phyloP scores from a whole-genome alignment of 2,113 vertebrate genomes.

The Pluvialis apricaria region DNA sequence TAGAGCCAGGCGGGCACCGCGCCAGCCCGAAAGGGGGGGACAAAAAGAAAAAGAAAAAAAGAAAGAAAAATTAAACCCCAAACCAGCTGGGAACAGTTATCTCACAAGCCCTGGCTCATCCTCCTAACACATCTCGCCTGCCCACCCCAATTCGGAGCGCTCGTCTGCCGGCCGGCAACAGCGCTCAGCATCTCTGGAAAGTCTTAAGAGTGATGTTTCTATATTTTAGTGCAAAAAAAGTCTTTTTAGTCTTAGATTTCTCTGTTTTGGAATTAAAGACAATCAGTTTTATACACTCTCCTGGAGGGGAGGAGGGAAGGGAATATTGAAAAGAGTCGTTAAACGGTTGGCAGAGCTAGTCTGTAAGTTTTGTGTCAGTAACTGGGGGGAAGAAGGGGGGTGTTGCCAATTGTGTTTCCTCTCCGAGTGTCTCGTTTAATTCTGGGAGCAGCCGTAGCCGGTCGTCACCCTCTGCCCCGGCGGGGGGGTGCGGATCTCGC shows the following conservation, averaged over 20 bases:
- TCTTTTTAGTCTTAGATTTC: background rate
- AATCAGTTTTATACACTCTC: background rate
- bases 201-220: background rate
- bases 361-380: background rate
- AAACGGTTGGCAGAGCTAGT: background rate
- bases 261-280: slow-evolving; percentile 23
- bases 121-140: background rate
- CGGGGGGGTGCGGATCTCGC: background rate
- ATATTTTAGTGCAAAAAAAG: background rate
- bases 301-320: background rate
- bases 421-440: background rate
- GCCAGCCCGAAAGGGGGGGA: background rate
- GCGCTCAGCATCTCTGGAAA: background rate
- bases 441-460: background rate
- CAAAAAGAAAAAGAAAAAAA: background rate
- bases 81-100: slow-evolving; percentile 62
- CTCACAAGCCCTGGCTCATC: slow-evolving; percentile 36
- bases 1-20: slow-evolving; percentile 4
- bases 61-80: background rate
- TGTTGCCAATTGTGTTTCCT: slow-evolving; percentile 15
- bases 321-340: background rate
- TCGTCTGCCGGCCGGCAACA: background rate
- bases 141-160: background rate
- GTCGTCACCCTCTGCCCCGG: slow-evolving; percentile 2
- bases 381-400: background rate